Base-by-base conservation (phyloP, 2,113 vertebrate species). In the Octodon degus region DNA sequence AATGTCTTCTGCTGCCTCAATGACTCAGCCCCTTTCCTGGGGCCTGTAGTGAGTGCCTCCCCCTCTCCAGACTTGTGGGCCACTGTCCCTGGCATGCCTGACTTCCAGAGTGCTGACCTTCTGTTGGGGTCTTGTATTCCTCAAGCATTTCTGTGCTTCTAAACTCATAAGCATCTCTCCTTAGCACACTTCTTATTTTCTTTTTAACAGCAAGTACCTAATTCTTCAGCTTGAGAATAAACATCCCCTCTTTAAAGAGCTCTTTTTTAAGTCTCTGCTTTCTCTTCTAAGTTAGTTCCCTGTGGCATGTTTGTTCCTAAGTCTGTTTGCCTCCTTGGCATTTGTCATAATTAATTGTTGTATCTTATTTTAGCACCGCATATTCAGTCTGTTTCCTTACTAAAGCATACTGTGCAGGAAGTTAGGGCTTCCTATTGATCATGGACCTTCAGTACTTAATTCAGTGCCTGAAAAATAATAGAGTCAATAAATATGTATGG, bases 161-260 rank as follows among this genome's bases (percentile, higher is more conserved):
- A 65, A 85, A 53, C 14, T 50, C 77, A 27, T 14, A 37, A 16
- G 7, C 27, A 3, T 67, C 19, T 81, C 2, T 90, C 55, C n/a
- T 74, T 63, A 40, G 20, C 62, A 62, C 20, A n/a, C 58, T 68
- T 68, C 25, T 55, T 30, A 20, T 20, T 63, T 27, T 93, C 84
- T 94, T 76, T 47, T n/a, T n/a, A 67, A 67, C n/a, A 2, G 74
- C 27, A 47, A 77, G 74, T 30, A 89, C 19, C 62, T 62, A 3
- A 24, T 86, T 94, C 82, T 95, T 68, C 50, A 70, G 50, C 79
- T 86, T 87, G 34, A 63, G 63, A 63, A 85, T 83, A 58, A 80
- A 60, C 88, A 50, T 63, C 30, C 22, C 20, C 25, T 87, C 40
- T 25, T 58, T 50, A 32, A 17, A 43, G 63, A 20, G 34, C 30